A percentile compares a stretch with the other conserved stretches of the same genome.
Evolutionary conservation across 1,140 invertebrate genomes (phyloP).

Genomic region (Triops cancriformis): DNA sequence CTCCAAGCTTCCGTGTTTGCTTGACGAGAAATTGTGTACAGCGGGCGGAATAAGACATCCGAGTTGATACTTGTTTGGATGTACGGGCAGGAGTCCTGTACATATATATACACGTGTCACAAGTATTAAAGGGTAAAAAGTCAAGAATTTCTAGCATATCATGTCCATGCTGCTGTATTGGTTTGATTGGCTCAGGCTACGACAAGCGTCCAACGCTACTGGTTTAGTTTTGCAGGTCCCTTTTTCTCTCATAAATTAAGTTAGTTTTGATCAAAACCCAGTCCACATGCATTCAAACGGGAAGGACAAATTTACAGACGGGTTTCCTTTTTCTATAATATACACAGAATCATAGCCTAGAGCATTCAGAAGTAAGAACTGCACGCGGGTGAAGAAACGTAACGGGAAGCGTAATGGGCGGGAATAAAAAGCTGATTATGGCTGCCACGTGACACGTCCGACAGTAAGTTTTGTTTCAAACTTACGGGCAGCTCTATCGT

Average conservation of each 20-base stretch:
- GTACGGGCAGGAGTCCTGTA: neutral
- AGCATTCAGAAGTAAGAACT: neutral
- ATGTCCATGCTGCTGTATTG: slow-evolving; percentile 4
- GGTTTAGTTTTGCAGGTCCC: neutral
- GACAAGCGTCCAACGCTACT: neutral
- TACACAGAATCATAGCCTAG: neutral
- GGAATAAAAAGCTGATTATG: neutral
- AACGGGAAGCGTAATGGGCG: neutral
- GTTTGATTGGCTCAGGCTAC: neutral
- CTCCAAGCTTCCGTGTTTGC: neutral
- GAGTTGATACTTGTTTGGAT: neutral
- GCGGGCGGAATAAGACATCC: neutral
- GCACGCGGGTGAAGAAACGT: neutral
- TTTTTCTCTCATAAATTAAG: neutral
- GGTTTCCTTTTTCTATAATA: neutral
- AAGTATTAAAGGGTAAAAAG: neutral
- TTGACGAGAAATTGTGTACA: neutral
- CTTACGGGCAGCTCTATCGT: neutral
- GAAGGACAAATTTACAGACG: neutral
- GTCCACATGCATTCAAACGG: neutral
- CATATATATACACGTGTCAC: neutral
- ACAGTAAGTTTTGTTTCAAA: neutral
- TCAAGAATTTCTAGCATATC: neutral
- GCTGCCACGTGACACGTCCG: neutral
- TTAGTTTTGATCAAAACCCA: neutral